These are phyloP conservation scores for Drosophila aldrichi DNA, from an alignment of 2,888 invertebrate species.

Conservation along the genomic window DNA sequence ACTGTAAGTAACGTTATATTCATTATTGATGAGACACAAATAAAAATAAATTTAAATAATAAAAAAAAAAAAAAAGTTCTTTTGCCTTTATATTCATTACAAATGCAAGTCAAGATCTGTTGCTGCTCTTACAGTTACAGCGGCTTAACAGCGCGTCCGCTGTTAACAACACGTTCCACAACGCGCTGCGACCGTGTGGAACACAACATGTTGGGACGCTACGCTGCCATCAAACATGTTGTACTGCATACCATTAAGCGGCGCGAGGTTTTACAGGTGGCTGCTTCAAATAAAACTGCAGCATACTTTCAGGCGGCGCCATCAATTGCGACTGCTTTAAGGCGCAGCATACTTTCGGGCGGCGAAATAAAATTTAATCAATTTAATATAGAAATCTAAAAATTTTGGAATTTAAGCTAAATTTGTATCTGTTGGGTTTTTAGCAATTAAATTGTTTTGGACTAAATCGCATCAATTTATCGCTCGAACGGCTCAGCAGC, in stretches of 20 bases:
- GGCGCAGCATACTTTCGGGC: neutral
- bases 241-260: constrained; percentile 22
- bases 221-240: constrained; percentile 54
- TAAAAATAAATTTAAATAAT: constrained; percentile 43
- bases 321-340: neutral
- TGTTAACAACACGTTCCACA: constrained; percentile 43
- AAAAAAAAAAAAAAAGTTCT: constrained; percentile 1
- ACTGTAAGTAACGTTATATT: constrained; percentile 81
- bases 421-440: constrained; percentile 33
- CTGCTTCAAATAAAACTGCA: constrained; percentile 6
- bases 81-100: too few species aligned
- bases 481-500: constrained; percentile 34
- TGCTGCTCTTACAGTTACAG: neutral
- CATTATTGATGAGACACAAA: constrained; percentile 57
- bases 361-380: neutral
- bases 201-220: constrained; percentile 38
- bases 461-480: constrained; percentile 37
- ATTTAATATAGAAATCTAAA: neutral
- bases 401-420: neutral
- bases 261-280: constrained; percentile 42
- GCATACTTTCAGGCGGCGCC: constrained; percentile 40
- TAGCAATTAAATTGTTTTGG: constrained; percentile 57
- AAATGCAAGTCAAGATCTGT: neutral
- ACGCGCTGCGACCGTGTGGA: constrained; percentile 27
- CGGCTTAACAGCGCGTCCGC: neutral